Base-by-base conservation (phyloP, 2,888 invertebrate species). In the Brachycybe producta region DNA sequence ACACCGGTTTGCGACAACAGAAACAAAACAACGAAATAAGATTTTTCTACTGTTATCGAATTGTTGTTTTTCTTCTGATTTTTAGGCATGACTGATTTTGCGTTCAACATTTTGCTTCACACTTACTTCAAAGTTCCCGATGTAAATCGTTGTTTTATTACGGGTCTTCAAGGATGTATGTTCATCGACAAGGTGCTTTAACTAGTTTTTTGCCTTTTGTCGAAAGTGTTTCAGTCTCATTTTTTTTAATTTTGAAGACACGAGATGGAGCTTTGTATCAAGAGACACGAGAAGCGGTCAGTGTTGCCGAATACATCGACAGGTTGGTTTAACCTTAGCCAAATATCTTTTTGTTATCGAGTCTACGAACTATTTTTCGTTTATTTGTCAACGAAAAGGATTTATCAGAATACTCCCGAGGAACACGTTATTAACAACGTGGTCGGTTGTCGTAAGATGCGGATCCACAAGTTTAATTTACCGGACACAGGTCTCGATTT, bases 61-160 rank as follows among this genome's bases (percentile, higher is more conserved):
- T 46, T 2, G 28, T n/a, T 23, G 13, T 48, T 45, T 3, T 21
- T 21, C 38, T 27, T 39, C 15, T 39, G 13, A 39, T 15, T n/a
- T n/a, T 15, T 39, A 51, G 44, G 51, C 7, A 51, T 51, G 51
- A 51, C 49, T 5, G 52, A 53, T 13, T 66, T 65, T 57, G 59
- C 60, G 65, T 95, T 94, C 71, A 91, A 92, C 69, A 74, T 92
- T 69, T 73, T 94, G 56, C 73, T 94, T 61, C 94, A 94, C 70
- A 92, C 92, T 24, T 94, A 94, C 74, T 85, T 95, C 70, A 87
- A 87, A 75, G 91, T 91, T 65, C 87, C 90, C 55, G 91, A 94
- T 70, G 90, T 94, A 41, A 75, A 85, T 48, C 78, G 87, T 59
- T 86, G 87, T 66, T 85, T 86, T 73, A 85, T 95, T 65, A 85